Base-by-base conservation (phyloP, 2,888 invertebrate genomes). In the Corythucha ciliata region DNA sequence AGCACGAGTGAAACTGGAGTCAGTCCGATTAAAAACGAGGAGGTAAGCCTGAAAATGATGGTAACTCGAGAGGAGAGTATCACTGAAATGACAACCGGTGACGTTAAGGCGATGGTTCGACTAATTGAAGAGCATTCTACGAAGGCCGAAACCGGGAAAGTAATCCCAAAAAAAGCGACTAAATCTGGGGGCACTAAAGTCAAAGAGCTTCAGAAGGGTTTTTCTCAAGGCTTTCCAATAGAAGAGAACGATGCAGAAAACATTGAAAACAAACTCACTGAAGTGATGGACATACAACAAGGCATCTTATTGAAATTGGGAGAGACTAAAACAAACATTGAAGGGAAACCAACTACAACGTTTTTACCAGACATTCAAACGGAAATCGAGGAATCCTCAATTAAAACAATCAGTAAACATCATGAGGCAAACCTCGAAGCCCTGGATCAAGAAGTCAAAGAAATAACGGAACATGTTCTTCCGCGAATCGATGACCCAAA, bases 31-130 rank as follows among this genome's bases (percentile, higher is more conserved):
- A 63, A 62, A 52, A 47, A 64, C 18, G 67, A 68, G 25, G 71
- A 72, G 48, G 68, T 71, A 52, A 62, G 68, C 24, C 58, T 70
- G 47, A 64, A 61, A 48, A 60, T 56, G 40, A 16, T 16, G 14
- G 8, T 27, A 24, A 25, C 26, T 4, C 18, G 20, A 14, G 48
- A 48, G 6, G 16, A 18, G 2, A 22, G 20, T 20, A 14, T 48
- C 10, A 14, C 22, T 8, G 49, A 49, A 41, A 27, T 32, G n/a
- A 33, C 41, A 21, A 27, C 46, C 33, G 74, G 74, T 25, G 74
- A 74, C 58, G 77, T 77, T 4, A 74, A 71, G 64, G 72, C 74
- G 14, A 74, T 74, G 62, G 69, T 77, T 34, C 71, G 72, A 62
- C 64, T 70, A 51, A 63, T 77, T 42, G 77, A 77, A 64, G 73